A percentile compares a stretch with the other conserved stretches of the same genome.
These are phyloP conservation scores for Garra rufa DNA, from an alignment of 2,113 vertebrate genomes.

Conservation along the genomic window DNA sequence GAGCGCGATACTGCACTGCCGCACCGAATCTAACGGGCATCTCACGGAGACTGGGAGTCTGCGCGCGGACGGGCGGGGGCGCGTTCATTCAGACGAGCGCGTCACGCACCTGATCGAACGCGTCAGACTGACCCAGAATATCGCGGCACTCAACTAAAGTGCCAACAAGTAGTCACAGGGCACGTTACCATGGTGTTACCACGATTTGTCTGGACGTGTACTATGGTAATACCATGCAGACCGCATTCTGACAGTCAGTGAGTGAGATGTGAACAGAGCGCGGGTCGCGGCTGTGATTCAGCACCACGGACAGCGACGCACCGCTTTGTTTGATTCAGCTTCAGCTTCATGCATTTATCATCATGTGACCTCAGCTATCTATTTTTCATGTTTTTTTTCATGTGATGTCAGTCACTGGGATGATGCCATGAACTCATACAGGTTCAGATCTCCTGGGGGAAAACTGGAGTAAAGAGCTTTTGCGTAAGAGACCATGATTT, in stretches of 20 bases:
- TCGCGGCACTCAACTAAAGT: too few species aligned
- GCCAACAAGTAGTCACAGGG: neutral
- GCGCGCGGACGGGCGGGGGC: conserved; percentile 63
- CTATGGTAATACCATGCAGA: neutral
- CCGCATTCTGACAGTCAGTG: too few species aligned
- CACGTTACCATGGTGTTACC: too few species aligned
- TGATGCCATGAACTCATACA: neutral
- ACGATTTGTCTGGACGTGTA: neutral
- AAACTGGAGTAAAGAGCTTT: too few species aligned
- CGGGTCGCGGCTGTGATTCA: neutral
- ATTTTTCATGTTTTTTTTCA: neutral
- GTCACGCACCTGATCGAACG: too few species aligned
- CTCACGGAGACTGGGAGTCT: conserved; percentile 90
- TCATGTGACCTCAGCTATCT: neutral
- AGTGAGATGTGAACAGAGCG: neutral
- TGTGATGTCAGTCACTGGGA: too few species aligned
- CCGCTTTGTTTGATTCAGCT: neutral
- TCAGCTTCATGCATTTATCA: neutral
- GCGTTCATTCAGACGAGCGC: too few species aligned
- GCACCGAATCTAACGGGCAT: conserved; percentile 93
- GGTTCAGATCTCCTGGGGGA: too few species aligned
- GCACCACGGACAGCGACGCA: neutral
- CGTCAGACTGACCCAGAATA: too few species aligned
- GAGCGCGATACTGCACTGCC: conserved; percentile 87
- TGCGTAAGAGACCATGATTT: too few species aligned